Conservation (phyloP, 2,113 vertebrate species). For the Sitta europaea region DNA sequence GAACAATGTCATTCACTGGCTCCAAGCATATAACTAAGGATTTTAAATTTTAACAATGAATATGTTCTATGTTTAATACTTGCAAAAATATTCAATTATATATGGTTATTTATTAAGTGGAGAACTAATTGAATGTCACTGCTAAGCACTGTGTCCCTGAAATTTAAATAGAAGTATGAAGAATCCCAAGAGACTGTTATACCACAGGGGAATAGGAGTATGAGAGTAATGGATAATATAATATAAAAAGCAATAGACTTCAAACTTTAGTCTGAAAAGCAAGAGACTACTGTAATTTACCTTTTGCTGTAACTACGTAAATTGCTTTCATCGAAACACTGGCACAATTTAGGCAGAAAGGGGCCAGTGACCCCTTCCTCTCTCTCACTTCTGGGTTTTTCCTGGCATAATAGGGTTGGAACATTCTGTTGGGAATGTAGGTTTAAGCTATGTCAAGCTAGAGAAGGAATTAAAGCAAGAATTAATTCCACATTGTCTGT, state of each 20-base stretch:
- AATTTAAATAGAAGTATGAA: slow-evolving; percentile 20
- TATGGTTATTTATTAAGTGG: slow-evolving; percentile 28
- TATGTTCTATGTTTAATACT: not conserved
- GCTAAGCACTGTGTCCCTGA: not conserved
- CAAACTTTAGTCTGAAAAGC: not conserved
- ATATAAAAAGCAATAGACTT: not conserved
- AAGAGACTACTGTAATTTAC: not conserved
- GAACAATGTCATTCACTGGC: not conserved
- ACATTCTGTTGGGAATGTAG: not conserved
- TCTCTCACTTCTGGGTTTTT: not conserved
- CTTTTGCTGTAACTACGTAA: not conserved
- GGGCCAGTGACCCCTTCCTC: not conserved
- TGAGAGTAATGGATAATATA: not conserved
- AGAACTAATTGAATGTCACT: slow-evolving; percentile 10
- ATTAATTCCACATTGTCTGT: not conserved
- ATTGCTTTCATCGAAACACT: not conserved
- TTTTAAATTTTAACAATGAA: not conserved
- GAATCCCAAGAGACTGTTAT: not conserved
- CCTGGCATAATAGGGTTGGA: not conserved
- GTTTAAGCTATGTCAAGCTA: not conserved
- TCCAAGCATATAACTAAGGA: not conserved
- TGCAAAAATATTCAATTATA: slow-evolving; percentile 23
- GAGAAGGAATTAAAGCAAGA: not conserved
- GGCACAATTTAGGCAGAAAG: not conserved
- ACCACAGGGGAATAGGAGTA: not conserved